Evolutionary conservation across 2,888 invertebrate species (phyloP), one percentile per base, ranked within the genome.

Genomic region (Synergus laeviventris): DNA sequence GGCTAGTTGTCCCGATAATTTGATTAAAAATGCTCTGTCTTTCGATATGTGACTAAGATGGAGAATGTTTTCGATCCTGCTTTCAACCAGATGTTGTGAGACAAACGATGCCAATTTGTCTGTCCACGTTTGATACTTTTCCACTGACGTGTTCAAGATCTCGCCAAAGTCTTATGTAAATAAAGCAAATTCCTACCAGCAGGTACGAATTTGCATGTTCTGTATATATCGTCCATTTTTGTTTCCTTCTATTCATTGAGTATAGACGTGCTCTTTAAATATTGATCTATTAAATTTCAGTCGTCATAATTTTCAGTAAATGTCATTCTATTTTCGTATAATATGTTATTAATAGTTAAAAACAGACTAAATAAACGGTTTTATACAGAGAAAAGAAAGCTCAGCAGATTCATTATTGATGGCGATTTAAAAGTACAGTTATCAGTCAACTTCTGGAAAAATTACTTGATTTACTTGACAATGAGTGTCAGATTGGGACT

Each of bases 51-150:
- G 18, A 38, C 62, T 62, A 39, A 38, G n/a, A 62, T 11, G 38
- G 62, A 38, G 18, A 62, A 62, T 62, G 38, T 62, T 62, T 62
- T 62, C n/a, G 38, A 38, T 62, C 18, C n/a, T 62, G 38, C 62
- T 62, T 62, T 62, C 62, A 62, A 62, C 36, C 3, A 62, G 38
- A 38, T 62, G 38, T 62, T 38, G 18, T 38, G 38, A 38, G 38
- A 62, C 62, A 62, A 62, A 62, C 62, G 38, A 62, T 62, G 62
- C 38, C 62, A 62, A 62, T 62, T 62, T 62, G 62, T 62, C 62
- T 62, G 36, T 38, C 38, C 62, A 62, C 62, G 38, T 62, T 38
- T 9, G 18, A 38, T 62, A 62, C 38, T 62, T 62, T 62, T 62
- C 62, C n/a, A 62, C 18, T 62, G 62, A 62, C 62, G 38, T 62